Evolutionary conservation across 1,140 invertebrate genomes (phyloP).

Genomic region (Ooceraea biroi): DNA sequence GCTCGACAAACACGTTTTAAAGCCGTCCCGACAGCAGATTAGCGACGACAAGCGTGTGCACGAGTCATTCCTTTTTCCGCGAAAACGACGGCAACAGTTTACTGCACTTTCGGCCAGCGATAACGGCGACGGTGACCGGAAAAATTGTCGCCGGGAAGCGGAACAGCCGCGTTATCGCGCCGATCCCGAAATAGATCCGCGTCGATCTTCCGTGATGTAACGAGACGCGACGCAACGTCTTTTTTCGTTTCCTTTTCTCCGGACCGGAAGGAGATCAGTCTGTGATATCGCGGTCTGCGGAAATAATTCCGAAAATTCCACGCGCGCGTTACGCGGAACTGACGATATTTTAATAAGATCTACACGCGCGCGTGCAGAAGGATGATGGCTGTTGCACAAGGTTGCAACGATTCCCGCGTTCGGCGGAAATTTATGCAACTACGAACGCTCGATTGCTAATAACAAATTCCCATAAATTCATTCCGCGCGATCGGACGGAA

Average conservation of each 20-base stretch:
- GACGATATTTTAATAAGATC: neutral
- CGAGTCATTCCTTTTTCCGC: constrained; percentile 60
- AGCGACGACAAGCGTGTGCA: neutral
- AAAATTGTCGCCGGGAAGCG: constrained; percentile 4
- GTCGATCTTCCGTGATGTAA: neutral
- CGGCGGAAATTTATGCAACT: neutral
- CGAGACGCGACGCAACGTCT: too few species aligned
- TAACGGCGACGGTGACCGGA: constrained; percentile 52
- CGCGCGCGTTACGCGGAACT: too few species aligned
- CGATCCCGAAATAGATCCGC: neutral
- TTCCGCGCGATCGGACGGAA: neutral
- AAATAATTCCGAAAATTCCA: too few species aligned
- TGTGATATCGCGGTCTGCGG: too few species aligned
- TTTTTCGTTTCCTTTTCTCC: too few species aligned
- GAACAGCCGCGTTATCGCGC: neutral
- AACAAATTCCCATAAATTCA: neutral
- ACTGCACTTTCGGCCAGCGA: constrained; percentile 54
- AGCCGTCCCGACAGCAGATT: constrained; percentile 58
- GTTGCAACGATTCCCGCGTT: neutral
- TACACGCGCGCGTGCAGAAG: neutral
- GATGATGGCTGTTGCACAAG: neutral
- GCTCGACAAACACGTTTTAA: constrained; percentile 42
- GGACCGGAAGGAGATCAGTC: too few species aligned
- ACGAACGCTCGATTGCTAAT: constrained; percentile 3
- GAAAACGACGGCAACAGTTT: constrained; percentile 42